Base-by-base conservation (phyloP, 35 echinoderm and acorn worm species). In the Apostichopus japonicus region DNA sequence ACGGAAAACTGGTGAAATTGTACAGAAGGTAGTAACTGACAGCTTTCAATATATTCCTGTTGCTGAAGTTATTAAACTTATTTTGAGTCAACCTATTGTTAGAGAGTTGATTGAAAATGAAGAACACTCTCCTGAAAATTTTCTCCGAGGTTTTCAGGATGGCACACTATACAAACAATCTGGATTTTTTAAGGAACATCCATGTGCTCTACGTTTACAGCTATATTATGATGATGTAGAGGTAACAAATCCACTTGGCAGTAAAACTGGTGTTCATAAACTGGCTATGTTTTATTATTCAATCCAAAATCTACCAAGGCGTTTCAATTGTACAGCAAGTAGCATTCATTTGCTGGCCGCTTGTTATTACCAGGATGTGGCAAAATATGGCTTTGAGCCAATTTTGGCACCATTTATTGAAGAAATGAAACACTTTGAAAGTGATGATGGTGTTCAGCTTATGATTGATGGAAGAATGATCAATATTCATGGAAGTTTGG, bases 171-270 rank as follows among this genome's bases (percentile, higher is more conserved):
- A 55, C 56, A 82, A 90, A 54, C 25, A 58, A 23, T 87, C 83
- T 83, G 76, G 70, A 24, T 57, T 90, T 54, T 90, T 80, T 24
- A 53, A 52, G 21, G 13, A 13, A 17, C 16, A 75, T 67, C 17
- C 23, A 21, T 4, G 54, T 27, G 87, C 87, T 82, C 25, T 94
- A 10, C 93, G 82, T 62, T 81, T 91, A 23, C 57, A 86, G 23
- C 79, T 94, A 76, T 94, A 67, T 83, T 94, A 90, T 77, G 88
- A 94, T 94, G 93, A 94, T 23, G 77, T 91, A 58, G 93, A 94
- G 76, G 93, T 94, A 70, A 79, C 77, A 13, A 94, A 94, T 61
- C 93, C 88, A 10, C 23, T 94, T 8, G 94, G 94, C 8, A 83
- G 87, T 67, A 94, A 94, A 51, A 91, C 87, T 77, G 93, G 93